A percentile compares a stretch with the other conserved stretches of the same genome.
Evolutionary conservation across 1,140 invertebrate genomes (phyloP).

Genomic region (Drosophila gunungcola): DNA sequence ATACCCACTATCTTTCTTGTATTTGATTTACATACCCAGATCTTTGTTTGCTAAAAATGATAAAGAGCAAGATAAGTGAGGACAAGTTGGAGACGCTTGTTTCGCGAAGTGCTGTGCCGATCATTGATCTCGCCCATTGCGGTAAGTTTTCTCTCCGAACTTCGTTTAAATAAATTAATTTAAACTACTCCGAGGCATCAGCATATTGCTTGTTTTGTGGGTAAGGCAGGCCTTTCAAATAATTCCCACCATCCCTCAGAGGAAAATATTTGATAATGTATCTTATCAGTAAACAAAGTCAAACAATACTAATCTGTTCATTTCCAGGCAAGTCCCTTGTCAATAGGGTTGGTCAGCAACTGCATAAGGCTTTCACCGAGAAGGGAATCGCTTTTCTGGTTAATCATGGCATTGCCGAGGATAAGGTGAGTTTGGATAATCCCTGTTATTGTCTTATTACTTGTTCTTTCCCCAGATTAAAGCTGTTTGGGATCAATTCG

Average conservation of each 20-base stretch:
- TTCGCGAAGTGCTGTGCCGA: conserved; percentile 89
- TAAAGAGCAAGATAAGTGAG: conserved; percentile 60
- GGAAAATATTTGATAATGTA: not conserved
- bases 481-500: conserved; percentile 87
- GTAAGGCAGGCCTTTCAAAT: not conserved
- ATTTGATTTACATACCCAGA: conserved; percentile 14
- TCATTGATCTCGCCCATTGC: conserved; percentile 90
- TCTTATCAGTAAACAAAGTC: too few relatives aligned
- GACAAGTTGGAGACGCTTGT: conserved; percentile 87
- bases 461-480: conserved; percentile 84
- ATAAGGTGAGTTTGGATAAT: conserved; percentile 86
- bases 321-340: conserved; percentile 86
- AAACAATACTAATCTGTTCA: not conserved
- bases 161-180: not conserved
- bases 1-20: conserved; percentile 9
- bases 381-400: conserved; percentile 90
- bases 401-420: conserved; percentile 90
- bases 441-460: not conserved
- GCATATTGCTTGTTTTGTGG: not conserved
- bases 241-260: not conserved
- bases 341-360: conserved; percentile 88
- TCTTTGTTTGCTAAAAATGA: conserved; percentile 57
- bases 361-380: conserved; percentile 88
- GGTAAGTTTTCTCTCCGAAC: conserved; percentile 86
- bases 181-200: not conserved